Conservation (phyloP, 2,888 invertebrate species). For the Mythimna vitellina region DNA sequence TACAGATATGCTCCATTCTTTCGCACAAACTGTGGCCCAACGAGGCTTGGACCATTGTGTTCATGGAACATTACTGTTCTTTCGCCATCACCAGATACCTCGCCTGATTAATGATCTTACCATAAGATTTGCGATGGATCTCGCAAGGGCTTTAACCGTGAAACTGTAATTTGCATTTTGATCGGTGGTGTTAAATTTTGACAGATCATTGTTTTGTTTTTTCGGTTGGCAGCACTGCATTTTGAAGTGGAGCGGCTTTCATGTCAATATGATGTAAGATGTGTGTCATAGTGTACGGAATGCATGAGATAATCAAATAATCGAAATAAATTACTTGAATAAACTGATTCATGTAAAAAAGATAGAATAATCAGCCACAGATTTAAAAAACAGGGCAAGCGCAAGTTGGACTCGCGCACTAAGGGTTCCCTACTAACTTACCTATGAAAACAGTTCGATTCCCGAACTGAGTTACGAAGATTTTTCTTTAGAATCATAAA, state of each 20-base stretch:
- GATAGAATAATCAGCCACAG: not conserved
- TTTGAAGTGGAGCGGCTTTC: not conserved
- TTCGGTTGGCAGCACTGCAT: slow-evolving; percentile 12
- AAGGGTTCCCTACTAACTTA: too few relatives aligned
- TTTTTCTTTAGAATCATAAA: too few relatives aligned
- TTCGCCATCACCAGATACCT: slow-evolving; percentile 75
- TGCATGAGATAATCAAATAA: not conserved
- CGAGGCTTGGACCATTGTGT: slow-evolving; percentile 77
- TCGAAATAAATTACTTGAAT: not conserved
- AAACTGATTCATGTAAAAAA: not conserved
- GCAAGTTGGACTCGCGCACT: too few relatives aligned
- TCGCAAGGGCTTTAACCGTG: slow-evolving; percentile 69
- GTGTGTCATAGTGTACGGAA: not conserved
- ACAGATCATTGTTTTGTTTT: slow-evolving; percentile 36
- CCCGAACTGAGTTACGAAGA: too few relatives aligned
- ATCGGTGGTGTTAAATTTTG: slow-evolving; percentile 34
- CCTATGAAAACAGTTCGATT: too few relatives aligned
- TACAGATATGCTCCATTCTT: slow-evolving; percentile 74
- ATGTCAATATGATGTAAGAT: not conserved
- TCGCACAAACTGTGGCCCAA: slow-evolving; percentile 53
- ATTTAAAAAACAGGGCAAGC: too few relatives aligned
- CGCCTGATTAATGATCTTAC: slow-evolving; percentile 87
- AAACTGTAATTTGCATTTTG: slow-evolving; percentile 51
- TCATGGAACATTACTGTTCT: slow-evolving; percentile 79
- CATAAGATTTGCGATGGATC: slow-evolving; percentile 80